A percentile compares a stretch with the other conserved stretches of the same genome.
Evolutionary conservation across 2,797 vertebrate genomes (phyloP).

Genomic region (Rhynchonycteris naso): DNA sequence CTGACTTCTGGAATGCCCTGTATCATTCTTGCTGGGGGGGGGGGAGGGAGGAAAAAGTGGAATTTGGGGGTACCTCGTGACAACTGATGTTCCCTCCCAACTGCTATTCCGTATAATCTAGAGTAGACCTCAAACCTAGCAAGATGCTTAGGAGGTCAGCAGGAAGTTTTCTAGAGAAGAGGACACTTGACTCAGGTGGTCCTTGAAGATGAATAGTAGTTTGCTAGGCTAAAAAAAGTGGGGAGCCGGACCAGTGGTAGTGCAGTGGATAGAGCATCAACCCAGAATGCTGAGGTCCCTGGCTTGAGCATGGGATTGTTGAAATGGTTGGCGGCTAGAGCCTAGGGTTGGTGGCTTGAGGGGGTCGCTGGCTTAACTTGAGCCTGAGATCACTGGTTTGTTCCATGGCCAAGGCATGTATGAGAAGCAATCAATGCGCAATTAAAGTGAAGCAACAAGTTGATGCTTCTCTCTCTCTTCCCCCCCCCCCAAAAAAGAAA

Average conservation of each 20-base stretch:
- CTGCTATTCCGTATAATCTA: neutral
- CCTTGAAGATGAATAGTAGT: conserved; percentile 29
- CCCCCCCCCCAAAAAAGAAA: neutral
- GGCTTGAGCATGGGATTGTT: too few relatives aligned
- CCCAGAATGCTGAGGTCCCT: too few relatives aligned
- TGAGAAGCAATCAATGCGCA: too few relatives aligned
- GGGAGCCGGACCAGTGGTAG: too few relatives aligned
- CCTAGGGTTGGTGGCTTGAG: too few relatives aligned
- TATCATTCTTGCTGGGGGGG: neutral
- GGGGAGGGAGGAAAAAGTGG: neutral
- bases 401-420: too few relatives aligned
- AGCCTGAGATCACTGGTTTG: too few relatives aligned
- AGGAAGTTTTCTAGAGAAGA: conserved; percentile 15
- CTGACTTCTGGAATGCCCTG: neutral
- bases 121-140: conserved; percentile 1
- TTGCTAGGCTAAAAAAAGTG: neutral
- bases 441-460: too few relatives aligned
- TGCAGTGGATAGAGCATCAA: too few relatives aligned
- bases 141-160: neutral
- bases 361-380: too few relatives aligned
- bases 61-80: neutral
- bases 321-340: too few relatives aligned
- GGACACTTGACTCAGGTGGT: neutral
- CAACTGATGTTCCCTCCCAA: neutral
- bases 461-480: too few relatives aligned